phyloP scores from a whole-genome alignment of 2,797 vertebrate genomes.

The Rhinophrynus dorsalis region DNA sequence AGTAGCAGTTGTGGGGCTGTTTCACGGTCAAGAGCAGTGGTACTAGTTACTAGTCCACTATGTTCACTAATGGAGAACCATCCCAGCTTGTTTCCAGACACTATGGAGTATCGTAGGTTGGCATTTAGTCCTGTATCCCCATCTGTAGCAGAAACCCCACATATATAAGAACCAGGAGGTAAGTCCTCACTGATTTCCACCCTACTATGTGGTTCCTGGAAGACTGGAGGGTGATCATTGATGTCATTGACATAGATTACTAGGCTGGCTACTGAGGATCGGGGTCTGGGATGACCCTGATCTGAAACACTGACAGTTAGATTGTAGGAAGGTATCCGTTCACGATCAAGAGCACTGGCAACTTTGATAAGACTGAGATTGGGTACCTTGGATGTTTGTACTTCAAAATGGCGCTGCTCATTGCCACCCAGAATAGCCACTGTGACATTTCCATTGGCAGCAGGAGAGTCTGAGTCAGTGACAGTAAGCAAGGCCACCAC shows the following conservation, averaged over 20 bases:
- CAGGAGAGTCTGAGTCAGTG: slow-evolving; percentile 88
- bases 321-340: slow-evolving; percentile 95
- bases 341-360: slow-evolving; percentile 89
- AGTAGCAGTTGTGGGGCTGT: slow-evolving; percentile 84
- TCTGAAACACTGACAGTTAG: slow-evolving; percentile 93
- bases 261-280: slow-evolving; percentile 91
- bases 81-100: slow-evolving; percentile 91
- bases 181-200: slow-evolving; percentile 92
- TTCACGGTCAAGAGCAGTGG: slow-evolving; percentile 82
- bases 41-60: slow-evolving; percentile 91
- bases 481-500: slow-evolving; percentile 94
- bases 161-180: slow-evolving; percentile 91
- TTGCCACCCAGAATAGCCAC: slow-evolving; percentile 94
- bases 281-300: slow-evolving; percentile 74
- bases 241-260: slow-evolving; percentile 98
- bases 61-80: slow-evolving; percentile 96
- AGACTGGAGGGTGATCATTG: slow-evolving; percentile 94
- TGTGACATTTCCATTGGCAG: slow-evolving; percentile 93
- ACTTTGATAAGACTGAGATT: slow-evolving; percentile 97
- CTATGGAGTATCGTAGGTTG: slow-evolving; percentile 92
- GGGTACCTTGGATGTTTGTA: slow-evolving; percentile 92
- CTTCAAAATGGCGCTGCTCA: slow-evolving; percentile 94
- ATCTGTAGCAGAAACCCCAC: slow-evolving; percentile 92
- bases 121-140: slow-evolving; percentile 96
- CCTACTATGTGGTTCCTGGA: slow-evolving; percentile 83